A percentile compares a stretch with the other conserved stretches of the same genome.
phyloP scores from a whole-genome alignment of 2,113 vertebrate species.

The Xerus inauris region DNA sequence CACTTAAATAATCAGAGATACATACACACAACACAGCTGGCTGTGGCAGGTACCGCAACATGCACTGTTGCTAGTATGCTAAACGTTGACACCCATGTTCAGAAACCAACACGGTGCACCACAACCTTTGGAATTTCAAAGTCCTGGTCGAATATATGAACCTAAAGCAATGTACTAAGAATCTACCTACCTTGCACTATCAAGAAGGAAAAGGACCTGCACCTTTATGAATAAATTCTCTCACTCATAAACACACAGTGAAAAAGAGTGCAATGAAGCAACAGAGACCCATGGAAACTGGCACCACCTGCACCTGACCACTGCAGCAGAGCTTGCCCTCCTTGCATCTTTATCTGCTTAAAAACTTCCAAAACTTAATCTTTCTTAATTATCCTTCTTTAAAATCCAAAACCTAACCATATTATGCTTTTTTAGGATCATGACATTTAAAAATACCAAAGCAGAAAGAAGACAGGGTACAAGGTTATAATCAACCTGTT shows the following conservation, averaged over 20 bases:
- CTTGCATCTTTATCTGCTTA: constrained; percentile 57
- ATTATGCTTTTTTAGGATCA: constrained; percentile 28
- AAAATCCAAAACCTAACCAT: constrained; percentile 77
- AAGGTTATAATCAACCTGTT: constrained; percentile 27
- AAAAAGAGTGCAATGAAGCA: constrained; percentile 66
- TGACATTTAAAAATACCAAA: constrained; percentile 39
- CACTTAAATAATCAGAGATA: constrained; percentile 79
- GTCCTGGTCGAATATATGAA: constrained; percentile 80
- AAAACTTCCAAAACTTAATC: constrained; percentile 70
- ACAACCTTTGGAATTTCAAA: constrained; percentile 84
- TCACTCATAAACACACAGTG: constrained; percentile 76
- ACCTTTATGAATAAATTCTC: constrained; percentile 74
- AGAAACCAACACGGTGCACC: constrained; percentile 68
- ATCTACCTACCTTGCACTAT: constrained; percentile 58
- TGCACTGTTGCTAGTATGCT: constrained; percentile 71
- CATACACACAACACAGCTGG: constrained; percentile 76
- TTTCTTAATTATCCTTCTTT: constrained; percentile 52
- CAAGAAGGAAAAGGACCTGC: constrained; percentile 61
- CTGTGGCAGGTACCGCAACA: constrained; percentile 66
- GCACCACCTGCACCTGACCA: constrained; percentile 46
- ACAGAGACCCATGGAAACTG: constrained; percentile 64
- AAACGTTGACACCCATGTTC: constrained; percentile 80
- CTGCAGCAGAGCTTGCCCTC: constrained; percentile 6
- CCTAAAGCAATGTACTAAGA: constrained; percentile 60
- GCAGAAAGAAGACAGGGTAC: neutral